A percentile compares a stretch with the other conserved stretches of the same genome.
phyloP scores from a whole-genome alignment of 2,113 vertebrate species.

The Muscicapa adusta region DNA sequence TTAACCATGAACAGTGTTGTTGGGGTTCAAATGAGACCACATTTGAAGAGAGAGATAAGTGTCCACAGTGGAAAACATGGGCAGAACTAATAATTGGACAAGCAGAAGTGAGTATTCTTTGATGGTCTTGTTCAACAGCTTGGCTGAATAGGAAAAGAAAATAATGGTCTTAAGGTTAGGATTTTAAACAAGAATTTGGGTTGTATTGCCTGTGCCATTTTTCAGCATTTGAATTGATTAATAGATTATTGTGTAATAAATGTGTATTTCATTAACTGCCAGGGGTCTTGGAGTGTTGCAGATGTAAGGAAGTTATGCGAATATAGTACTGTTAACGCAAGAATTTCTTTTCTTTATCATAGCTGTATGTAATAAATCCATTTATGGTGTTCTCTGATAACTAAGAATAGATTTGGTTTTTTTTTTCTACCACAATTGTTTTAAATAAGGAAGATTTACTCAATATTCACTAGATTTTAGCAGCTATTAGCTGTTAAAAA shows the following conservation, averaged over 20 bases:
- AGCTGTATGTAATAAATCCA: neutral
- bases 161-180: neutral
- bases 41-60: slow-evolving; percentile 96
- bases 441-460: neutral
- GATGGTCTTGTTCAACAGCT: neutral
- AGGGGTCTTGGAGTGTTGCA: neutral
- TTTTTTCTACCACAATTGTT: neutral
- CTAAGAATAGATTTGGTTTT: neutral
- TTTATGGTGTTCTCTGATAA: neutral
- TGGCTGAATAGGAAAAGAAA: neutral
- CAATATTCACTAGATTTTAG: neutral
- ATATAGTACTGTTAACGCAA: neutral
- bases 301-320: neutral
- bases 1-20: slow-evolving; percentile 98
- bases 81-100: slow-evolving; percentile 96
- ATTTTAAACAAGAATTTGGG: neutral
- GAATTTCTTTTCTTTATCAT: neutral
- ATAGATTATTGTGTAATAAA: neutral
- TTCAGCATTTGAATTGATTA: neutral
- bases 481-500: neutral
- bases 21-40: slow-evolving; percentile 96
- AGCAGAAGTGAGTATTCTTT: slow-evolving; percentile 84
- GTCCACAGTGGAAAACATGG: slow-evolving; percentile 99
- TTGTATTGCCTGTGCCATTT: neutral
- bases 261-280: neutral